phyloP scores from a whole-genome alignment of 2,888 invertebrate genomes.

The Spisula solida region DNA sequence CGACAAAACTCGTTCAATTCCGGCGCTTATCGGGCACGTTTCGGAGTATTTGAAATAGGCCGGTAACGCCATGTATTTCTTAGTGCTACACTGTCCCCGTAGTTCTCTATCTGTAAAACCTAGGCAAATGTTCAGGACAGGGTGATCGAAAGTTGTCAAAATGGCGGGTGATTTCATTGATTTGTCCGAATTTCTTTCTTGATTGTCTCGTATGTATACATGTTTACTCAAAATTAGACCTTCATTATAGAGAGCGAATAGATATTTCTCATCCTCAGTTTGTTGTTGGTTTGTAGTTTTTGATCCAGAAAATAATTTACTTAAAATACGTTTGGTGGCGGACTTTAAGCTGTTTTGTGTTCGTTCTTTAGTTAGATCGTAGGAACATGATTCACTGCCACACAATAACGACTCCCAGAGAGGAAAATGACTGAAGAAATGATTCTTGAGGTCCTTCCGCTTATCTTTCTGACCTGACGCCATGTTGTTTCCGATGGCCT shows the following conservation, averaged over 20 bases:
- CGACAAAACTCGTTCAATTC: conserved; percentile 36
- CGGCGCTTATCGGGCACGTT: conserved; percentile 26
- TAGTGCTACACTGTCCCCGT: not conserved
- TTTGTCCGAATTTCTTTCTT: not conserved
- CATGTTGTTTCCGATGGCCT: not conserved
- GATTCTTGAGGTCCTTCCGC: not conserved
- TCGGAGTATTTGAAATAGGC: conserved; percentile 31
- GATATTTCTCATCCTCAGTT: not conserved
- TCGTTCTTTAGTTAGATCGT: not conserved
- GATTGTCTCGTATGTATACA: not conserved
- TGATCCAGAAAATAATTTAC: not conserved
- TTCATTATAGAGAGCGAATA: conserved; percentile 16
- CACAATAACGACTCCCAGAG: not conserved
- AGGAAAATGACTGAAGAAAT: conserved; percentile 13
- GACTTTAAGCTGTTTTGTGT: not conserved
- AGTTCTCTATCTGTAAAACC: conserved; percentile 39
- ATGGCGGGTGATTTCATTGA: not conserved
- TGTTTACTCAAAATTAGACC: conserved; percentile 5
- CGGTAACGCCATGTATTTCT: not conserved
- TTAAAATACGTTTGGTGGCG: not conserved
- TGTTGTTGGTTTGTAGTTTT: not conserved
- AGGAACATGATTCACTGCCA: not conserved
- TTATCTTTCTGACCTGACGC: not conserved
- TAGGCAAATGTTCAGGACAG: conserved; percentile 27
- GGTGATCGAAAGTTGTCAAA: conserved; percentile 6